Evolutionary conservation across 2,797 vertebrate genomes (phyloP).

Genomic region (Tapirus indicus): DNA sequence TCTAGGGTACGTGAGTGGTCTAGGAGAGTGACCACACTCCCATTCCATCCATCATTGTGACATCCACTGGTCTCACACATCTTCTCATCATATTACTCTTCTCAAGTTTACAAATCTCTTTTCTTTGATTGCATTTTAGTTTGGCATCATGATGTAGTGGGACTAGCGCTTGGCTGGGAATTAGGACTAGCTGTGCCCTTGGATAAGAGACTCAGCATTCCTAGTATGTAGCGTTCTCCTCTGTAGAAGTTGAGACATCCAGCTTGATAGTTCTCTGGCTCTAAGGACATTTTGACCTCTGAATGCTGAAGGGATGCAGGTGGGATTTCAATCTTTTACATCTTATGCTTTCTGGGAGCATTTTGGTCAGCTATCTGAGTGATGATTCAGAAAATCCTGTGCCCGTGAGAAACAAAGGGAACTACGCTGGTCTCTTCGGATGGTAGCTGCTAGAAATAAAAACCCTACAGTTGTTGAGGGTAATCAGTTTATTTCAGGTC

Average conservation of each 20-base stretch:
- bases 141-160: neutral
- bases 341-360: neutral
- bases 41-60: neutral
- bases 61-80: neutral
- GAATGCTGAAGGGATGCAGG: neutral
- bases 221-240: neutral
- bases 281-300: neutral
- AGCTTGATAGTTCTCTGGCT: neutral
- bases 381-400: neutral
- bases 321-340: neutral
- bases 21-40: neutral
- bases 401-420: neutral
- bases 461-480: neutral
- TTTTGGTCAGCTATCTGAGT: neutral
- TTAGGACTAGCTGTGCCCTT: neutral
- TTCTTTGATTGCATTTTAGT: neutral
- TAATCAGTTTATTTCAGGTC: neutral
- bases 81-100: neutral
- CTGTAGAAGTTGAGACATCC: constrained; percentile 19
- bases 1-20: fast-evolving
- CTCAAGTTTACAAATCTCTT: neutral
- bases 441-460: constrained; percentile 26
- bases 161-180: neutral
- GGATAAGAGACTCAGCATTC: neutral
- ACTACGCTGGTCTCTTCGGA: neutral